phyloP scores from a whole-genome alignment of 2,797 vertebrate species.

The Halcyon badia region DNA sequence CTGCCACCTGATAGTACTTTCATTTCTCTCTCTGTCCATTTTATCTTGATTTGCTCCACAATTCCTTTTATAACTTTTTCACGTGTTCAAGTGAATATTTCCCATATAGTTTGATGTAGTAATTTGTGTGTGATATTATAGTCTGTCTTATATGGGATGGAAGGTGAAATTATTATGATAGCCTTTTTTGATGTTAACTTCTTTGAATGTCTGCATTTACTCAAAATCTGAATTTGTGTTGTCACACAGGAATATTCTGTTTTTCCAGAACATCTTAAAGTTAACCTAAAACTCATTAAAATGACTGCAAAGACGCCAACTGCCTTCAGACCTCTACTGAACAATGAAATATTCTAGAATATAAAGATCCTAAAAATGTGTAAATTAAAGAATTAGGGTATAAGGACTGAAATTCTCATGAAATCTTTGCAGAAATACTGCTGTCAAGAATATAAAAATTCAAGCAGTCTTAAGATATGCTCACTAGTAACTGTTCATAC shows the following conservation, averaged over 20 bases:
- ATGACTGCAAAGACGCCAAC: background rate
- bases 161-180: background rate
- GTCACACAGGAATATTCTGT: background rate
- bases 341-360: background rate
- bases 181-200: background rate
- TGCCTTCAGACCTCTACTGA: background rate
- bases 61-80: background rate
- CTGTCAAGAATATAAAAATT: background rate
- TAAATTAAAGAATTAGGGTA: slow-evolving; percentile 2
- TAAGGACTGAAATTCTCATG: background rate
- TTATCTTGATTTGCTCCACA: background rate
- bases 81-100: background rate
- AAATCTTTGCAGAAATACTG: background rate
- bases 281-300: slow-evolving; percentile 14
- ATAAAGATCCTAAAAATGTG: background rate
- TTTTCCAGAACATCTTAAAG: background rate
- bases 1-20: background rate
- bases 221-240: background rate
- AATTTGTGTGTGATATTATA: background rate
- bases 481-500: background rate
- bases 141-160: background rate
- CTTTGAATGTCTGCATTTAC: background rate
- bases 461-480: background rate
- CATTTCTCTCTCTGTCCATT: background rate
- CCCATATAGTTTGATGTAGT: background rate